A percentile compares a stretch with the other conserved stretches of the same genome.
Conservation (phyloP, 2,888 invertebrate genomes). For the Meliscaeva auricollis region DNA sequence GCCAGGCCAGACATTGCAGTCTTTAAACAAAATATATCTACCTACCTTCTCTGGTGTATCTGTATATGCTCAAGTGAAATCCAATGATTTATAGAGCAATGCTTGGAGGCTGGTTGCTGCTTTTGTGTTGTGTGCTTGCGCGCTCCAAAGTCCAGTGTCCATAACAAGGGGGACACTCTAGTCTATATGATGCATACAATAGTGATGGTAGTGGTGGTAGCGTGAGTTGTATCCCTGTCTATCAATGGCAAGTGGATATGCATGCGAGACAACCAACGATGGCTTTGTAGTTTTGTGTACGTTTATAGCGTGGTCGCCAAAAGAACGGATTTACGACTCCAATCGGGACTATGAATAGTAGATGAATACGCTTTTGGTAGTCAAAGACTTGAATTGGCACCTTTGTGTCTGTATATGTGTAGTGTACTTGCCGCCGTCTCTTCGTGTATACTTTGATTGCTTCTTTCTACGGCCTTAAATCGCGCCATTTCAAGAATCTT, state of each 20-base stretch:
- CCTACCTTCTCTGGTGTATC: neutral
- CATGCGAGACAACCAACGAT: constrained; percentile 28
- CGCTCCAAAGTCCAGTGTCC: constrained; percentile 58
- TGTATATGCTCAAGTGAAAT: constrained; percentile 39
- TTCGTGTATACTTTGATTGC: constrained; percentile 39
- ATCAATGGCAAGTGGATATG: constrained; percentile 53
- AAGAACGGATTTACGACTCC: constrained; percentile 64
- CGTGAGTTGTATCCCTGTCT: constrained; percentile 65
- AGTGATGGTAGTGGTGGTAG: constrained; percentile 43
- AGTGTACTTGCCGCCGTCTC: neutral
- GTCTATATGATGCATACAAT: neutral
- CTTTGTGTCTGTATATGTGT: neutral
- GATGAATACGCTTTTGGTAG: constrained; percentile 30
- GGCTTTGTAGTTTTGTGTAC: neutral
- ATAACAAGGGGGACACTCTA: neutral
- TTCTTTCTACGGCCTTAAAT: constrained; percentile 55
- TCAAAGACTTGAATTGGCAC: constrained; percentile 20
- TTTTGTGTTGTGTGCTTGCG: neutral
- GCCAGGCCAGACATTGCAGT: constrained; percentile 42
- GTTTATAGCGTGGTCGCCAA: constrained; percentile 58
- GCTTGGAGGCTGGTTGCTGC: constrained; percentile 68
- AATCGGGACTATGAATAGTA: constrained; percentile 21
- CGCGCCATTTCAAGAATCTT: constrained; percentile 37
- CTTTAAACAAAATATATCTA: constrained; percentile 15
- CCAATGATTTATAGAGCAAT: constrained; percentile 70